Conservation (phyloP, 2,113 vertebrate genomes). For the Sciurus niger region DNA sequence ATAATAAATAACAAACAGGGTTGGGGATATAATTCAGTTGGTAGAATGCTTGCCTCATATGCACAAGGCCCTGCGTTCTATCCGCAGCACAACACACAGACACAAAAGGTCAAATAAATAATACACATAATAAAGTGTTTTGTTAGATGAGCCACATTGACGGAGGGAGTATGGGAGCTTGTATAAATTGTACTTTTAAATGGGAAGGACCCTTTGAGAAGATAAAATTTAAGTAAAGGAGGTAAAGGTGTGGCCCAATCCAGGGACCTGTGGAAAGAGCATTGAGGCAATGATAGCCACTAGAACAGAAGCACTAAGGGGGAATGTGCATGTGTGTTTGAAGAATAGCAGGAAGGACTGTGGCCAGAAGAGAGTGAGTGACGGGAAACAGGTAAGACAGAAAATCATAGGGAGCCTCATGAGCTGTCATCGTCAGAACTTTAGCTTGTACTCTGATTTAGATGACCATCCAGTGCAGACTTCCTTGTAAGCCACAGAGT, state of each 20-base stretch:
- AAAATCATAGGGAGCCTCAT: background rate
- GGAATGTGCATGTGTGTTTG: background rate
- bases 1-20: slow-evolving; percentile 1
- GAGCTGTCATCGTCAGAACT: background rate
- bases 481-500: background rate
- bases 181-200: background rate
- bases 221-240: background rate
- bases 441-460: background rate
- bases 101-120: too few relatives aligned
- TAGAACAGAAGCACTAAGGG: background rate
- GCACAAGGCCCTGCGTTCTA: too few relatives aligned
- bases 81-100: too few relatives aligned
- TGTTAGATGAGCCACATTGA: background rate
- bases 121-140: background rate
- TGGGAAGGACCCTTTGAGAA: background rate
- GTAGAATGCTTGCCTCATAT: too few relatives aligned
- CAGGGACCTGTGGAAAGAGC: background rate
- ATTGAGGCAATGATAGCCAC: background rate
- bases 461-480: background rate
- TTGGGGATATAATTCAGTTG: too few relatives aligned
- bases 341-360: background rate
- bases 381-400: background rate
- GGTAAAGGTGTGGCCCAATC: background rate
- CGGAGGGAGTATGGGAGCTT: too few relatives aligned
- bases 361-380: background rate